Evolutionary conservation across 2,888 invertebrate genomes (phyloP).

Genomic region (Luperina testacea): DNA sequence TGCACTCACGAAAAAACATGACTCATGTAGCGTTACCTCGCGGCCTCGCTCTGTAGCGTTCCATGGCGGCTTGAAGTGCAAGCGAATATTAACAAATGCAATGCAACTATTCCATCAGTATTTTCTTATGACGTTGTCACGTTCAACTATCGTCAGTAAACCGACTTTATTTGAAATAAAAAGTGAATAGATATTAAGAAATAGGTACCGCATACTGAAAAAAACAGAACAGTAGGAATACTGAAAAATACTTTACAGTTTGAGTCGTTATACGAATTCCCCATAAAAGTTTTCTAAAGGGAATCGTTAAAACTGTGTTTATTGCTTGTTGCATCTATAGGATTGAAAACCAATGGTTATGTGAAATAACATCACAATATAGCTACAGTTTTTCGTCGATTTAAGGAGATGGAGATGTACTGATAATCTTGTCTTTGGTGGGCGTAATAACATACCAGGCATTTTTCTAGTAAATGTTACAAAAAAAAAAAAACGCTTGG

Average conservation of each 20-base stretch:
- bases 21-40: no score
- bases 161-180: conserved; percentile 8
- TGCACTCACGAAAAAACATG: no score
- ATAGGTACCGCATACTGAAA: neutral
- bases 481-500: neutral
- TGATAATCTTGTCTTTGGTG: neutral
- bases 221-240: neutral
- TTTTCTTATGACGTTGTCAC: no score
- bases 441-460: neutral
- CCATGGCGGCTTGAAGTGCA: no score
- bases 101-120: no score
- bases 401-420: neutral
- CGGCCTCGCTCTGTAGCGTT: no score
- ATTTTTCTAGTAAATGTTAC: neutral
- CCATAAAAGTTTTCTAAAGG: conserved; percentile 46
- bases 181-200: neutral
- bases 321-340: conserved; percentile 30
- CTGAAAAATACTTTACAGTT: conserved; percentile 33
- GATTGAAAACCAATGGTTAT: conserved; percentile 11
- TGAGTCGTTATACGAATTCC: conserved; percentile 19
- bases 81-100: no score
- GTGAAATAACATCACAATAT: neutral
- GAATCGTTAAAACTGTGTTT: conserved; percentile 52
- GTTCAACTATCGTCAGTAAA: no score
- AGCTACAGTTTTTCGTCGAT: neutral